Base-by-base conservation (phyloP, 2,113 vertebrate genomes). In the Corvus moneduloides region DNA sequence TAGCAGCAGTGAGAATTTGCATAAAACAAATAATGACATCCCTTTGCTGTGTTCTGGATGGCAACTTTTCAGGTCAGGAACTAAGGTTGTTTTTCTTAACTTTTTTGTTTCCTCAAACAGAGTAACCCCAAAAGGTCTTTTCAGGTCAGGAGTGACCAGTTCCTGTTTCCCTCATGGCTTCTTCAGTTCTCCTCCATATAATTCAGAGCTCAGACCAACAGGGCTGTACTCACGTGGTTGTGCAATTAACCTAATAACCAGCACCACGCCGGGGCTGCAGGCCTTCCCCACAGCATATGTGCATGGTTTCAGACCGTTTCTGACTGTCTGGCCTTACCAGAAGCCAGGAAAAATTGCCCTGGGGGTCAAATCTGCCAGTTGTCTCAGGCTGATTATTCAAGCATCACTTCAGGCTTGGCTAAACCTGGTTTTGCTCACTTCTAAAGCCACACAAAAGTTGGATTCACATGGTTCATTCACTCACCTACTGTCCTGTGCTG, bases 321-420 rank as follows among this genome's bases (percentile, higher is more conserved):
- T n/a, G 6, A 6, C 64, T 13, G 33, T 27, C 51, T 23, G 9
- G 68, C 30, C 22, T 62, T 37, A 33, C 41, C 16, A 41, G 76
- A 26, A 62, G 10, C 13, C 0, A 0, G 22, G 26, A 18, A 49
- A 7, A 92, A 63, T 51, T 1, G 0, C 69, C 73, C 16, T 22
- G 69, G 6, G 30, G 23, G 23, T 52, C 39, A 18, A 21, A 35
- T 49, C 55, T 87, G 28, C 55, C 18, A 3, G 24, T 80, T 61
- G 13, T 62, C 67, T 56, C 24, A 7, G 22, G 35, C 14, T 87
- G 76, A 26, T 73, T 77, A 62, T 51, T 63, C 33, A 83, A 49
- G 90, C 0, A 0, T 66, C 15, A 18, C 64, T 85, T 85, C 67
- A 69, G 55, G 37, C 33, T 69, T 66, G 32, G 75, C n/a, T 72